These are phyloP conservation scores for Anoplolepis gracilipes DNA, from an alignment of 1,140 invertebrate species.

Conservation along the genomic window DNA sequence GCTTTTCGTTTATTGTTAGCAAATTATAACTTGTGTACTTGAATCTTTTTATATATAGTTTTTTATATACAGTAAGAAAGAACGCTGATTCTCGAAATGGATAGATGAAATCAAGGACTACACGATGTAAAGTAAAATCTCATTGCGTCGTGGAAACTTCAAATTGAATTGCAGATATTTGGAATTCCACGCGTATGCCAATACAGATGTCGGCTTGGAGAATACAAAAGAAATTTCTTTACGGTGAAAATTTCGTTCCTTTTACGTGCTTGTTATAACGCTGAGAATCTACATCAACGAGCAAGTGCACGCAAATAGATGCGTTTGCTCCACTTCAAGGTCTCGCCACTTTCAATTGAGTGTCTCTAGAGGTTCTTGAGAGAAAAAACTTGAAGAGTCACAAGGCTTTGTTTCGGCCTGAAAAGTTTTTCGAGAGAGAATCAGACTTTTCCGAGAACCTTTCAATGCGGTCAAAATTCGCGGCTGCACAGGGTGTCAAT, in stretches of 20 bases:
- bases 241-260: neutral
- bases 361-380: neutral
- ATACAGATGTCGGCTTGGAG: neutral
- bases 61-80: neutral
- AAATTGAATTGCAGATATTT: neutral
- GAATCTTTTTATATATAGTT: neutral
- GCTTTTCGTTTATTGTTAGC: neutral
- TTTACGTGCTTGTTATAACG: neutral
- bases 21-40: neutral
- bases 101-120: neutral
- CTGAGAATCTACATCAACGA: neutral
- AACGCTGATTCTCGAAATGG: neutral
- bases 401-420: neutral
- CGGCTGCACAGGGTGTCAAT: constrained; percentile 17
- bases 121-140: neutral
- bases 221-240: constrained; percentile 15
- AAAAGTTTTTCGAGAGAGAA: constrained; percentile 1
- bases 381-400: neutral
- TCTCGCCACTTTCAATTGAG: neutral
- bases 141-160: neutral
- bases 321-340: neutral
- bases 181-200: neutral
- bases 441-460: neutral
- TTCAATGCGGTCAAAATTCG: constrained; percentile 2
- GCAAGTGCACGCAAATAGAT: neutral